Conservation (phyloP, 2,888 invertebrate species). For the Siphlonurus alternatus region DNA sequence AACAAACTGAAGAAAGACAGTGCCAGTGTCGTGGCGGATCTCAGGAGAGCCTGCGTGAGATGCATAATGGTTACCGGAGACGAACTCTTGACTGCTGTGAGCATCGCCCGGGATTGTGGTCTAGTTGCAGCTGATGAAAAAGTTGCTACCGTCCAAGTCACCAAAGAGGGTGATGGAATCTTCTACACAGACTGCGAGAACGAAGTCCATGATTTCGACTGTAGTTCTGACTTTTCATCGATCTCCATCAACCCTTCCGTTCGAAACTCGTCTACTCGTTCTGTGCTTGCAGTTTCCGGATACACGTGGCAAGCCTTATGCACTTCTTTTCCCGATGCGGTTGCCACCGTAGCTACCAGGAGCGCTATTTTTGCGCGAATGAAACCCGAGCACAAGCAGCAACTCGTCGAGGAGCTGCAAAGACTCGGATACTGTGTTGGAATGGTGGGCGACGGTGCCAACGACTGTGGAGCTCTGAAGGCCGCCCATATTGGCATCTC, state of each 20-base stretch:
- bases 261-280: constrained; percentile 17
- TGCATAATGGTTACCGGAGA: constrained; percentile 92
- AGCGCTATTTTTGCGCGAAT: constrained; percentile 88
- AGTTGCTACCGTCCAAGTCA: constrained; percentile 34
- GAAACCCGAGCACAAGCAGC: constrained; percentile 92
- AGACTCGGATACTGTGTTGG: constrained; percentile 75
- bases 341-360: constrained; percentile 49
- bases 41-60: constrained; percentile 72
- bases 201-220: neutral
- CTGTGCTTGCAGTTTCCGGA: constrained; percentile 37
- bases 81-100: constrained; percentile 79
- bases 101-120: constrained; percentile 82
- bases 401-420: constrained; percentile 75
- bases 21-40: constrained; percentile 54
- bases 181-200: neutral
- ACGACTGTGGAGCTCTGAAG: constrained; percentile 88
- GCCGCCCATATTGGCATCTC: constrained; percentile 88
- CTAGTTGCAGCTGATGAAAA: constrained; percentile 46
- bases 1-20: constrained; percentile 86
- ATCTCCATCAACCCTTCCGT: neutral
- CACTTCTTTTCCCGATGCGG: constrained; percentile 48
- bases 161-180: neutral
- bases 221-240: neutral
- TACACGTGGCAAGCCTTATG: constrained; percentile 57
- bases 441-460: constrained; percentile 97